These are phyloP conservation scores for Artemia sinica DNA, from an alignment of 2,888 invertebrate genomes.

Conservation along the genomic window DNA sequence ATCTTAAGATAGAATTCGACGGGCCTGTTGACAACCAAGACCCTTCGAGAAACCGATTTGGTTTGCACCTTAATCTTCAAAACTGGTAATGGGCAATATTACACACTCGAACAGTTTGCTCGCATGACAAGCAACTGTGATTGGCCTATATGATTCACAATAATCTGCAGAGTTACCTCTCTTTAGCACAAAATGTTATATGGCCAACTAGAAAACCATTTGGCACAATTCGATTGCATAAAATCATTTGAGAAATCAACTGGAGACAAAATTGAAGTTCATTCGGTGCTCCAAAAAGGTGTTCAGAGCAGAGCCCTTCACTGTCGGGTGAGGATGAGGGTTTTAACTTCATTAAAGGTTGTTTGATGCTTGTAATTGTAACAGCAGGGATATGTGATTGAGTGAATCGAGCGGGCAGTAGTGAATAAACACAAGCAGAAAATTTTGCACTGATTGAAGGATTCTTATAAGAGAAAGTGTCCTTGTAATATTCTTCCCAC, in stretches of 20 bases:
- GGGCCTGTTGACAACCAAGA: not conserved
- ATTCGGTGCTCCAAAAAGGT: not conserved
- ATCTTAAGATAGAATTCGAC: not conserved
- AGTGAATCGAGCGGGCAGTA: no score
- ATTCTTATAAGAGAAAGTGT: no score
- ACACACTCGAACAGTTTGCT: not conserved
- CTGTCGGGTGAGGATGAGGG: not conserved
- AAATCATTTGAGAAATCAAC: not conserved
- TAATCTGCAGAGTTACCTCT: not conserved
- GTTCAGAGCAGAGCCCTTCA: not conserved
- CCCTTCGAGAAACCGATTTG: slow-evolving; percentile 1
- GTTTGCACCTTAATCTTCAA: not conserved
- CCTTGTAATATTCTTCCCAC: no score
- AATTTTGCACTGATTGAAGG: no score
- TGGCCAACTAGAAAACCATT: not conserved
- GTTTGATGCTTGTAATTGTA: not conserved
- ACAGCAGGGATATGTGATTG: no score
- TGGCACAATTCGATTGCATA: not conserved
- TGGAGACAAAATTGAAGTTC: not conserved
- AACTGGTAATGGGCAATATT: not conserved
- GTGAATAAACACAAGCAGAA: no score
- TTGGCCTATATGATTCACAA: slow-evolving; percentile 6
- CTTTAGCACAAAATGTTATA: not conserved
- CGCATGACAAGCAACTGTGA: not conserved
- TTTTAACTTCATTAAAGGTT: not conserved